These are phyloP conservation scores for Ianthella basta DNA, from an alignment of 37 sponge, comb jelly and placozoan genomes.

Conservation along the genomic window DNA sequence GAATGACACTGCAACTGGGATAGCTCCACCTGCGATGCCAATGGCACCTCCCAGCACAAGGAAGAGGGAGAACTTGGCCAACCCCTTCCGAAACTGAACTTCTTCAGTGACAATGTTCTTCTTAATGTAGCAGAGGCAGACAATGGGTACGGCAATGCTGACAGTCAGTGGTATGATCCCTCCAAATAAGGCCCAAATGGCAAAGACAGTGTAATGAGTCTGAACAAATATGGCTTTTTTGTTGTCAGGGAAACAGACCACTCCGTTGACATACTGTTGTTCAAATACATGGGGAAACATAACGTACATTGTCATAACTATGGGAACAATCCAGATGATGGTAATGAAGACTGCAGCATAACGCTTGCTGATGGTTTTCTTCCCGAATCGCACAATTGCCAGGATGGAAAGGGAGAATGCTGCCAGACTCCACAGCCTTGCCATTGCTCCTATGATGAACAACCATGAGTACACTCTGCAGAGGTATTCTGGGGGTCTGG, in stretches of 20 bases:
- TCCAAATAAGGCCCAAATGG: neutral
- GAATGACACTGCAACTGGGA: neutral
- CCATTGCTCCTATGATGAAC: neutral
- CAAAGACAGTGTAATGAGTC: neutral
- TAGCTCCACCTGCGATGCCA: neutral
- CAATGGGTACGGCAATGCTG: slow-evolving; percentile 7
- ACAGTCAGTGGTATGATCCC: neutral
- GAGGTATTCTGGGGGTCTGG: neutral
- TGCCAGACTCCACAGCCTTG: neutral
- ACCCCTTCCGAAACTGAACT: neutral
- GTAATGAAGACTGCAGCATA: neutral
- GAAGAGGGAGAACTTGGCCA: slow-evolving; percentile 16
- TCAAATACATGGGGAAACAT: neutral
- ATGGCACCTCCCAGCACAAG: neutral
- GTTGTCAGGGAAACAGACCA: neutral
- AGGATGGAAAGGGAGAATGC: neutral
- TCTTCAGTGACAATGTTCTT: neutral
- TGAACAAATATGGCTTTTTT: neutral
- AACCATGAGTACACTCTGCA: neutral
- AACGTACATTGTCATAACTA: neutral
- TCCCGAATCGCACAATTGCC: neutral
- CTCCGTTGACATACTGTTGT: neutral
- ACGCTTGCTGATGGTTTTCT: neutral
- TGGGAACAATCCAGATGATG: neutral
- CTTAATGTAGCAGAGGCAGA: slow-evolving; percentile 7